Evolutionary conservation across 2,113 vertebrate species (phyloP).

Genomic region (Dipodomys ordii): DNA sequence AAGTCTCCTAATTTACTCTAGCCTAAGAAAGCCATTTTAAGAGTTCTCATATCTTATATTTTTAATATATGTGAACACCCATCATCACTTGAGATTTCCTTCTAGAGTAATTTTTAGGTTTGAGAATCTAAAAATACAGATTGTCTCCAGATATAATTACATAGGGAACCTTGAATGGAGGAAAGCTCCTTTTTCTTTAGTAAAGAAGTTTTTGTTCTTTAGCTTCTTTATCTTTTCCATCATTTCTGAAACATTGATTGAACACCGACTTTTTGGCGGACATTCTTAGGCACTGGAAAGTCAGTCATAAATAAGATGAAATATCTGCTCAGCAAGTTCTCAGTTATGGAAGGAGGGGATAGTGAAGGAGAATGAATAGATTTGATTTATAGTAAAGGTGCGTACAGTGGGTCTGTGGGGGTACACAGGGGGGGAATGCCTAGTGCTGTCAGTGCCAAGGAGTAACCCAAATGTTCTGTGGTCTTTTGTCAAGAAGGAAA

Average conservation of each 20-base stretch:
- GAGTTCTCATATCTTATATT: neutral
- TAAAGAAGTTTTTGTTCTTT: slow-evolving; percentile 31
- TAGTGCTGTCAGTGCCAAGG: neutral
- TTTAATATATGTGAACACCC: neutral
- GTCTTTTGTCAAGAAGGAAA: neutral
- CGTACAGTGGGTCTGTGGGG: neutral
- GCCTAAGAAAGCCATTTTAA: slow-evolving; percentile 41
- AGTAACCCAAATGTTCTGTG: neutral
- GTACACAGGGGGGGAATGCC: neutral
- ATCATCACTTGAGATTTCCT: slow-evolving; percentile 34
- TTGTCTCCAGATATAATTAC: neutral
- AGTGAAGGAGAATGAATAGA: neutral
- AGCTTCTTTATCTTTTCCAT: neutral
- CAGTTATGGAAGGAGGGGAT: neutral
- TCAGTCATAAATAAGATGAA: neutral
- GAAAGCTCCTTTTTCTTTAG: neutral
- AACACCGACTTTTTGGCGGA: neutral
- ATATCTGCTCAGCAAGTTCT: neutral
- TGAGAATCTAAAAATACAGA: slow-evolving; percentile 20
- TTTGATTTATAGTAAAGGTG: neutral
- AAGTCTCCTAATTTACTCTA: slow-evolving; percentile 16
- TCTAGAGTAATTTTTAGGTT: neutral
- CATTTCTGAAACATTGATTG: neutral
- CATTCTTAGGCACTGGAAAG: neutral
- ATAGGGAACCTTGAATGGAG: neutral